Evolutionary conservation across 2,888 invertebrate genomes (phyloP).

Genomic region (Drosophila mettleri): DNA sequence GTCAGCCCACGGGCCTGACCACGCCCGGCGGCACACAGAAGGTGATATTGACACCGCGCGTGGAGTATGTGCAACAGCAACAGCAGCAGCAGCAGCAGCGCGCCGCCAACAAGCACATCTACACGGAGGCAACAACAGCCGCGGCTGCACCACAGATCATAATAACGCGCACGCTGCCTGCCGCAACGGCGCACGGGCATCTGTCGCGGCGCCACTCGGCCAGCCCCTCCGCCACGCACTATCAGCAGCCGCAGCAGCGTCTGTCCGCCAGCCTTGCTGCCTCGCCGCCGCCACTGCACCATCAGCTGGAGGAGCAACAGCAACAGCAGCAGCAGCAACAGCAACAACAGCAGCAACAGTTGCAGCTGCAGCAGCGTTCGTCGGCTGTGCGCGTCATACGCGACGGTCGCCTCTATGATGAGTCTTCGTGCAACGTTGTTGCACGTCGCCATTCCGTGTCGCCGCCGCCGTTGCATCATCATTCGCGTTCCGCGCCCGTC

Average conservation of each 20-base stretch:
- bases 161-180: conserved; percentile 78
- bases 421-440: conserved; percentile 52
- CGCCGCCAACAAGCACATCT: conserved; percentile 58
- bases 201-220: conserved; percentile 78
- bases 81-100: conserved; percentile 43
- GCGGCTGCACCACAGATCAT: conserved; percentile 79
- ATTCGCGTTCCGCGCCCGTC: conserved; percentile 77
- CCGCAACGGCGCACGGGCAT: conserved; percentile 46
- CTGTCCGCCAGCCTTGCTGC: conserved; percentile 9
- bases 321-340: conserved; percentile 36
- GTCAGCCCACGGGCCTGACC: conserved; percentile 73
- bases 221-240: conserved; percentile 76
- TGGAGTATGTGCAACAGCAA: conserved; percentile 81
- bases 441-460: conserved; percentile 74
- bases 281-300: conserved; percentile 42
- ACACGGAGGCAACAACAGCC: conserved; percentile 50
- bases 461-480: conserved; percentile 79
- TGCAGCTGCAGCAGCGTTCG: conserved; percentile 8
- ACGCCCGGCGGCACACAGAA: conserved; percentile 81
- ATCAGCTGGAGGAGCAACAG: conserved; percentile 24
- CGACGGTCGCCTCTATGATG: conserved; percentile 84
- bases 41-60: conserved; percentile 83
- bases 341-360: conserved; percentile 47
- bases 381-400: conserved; percentile 84
- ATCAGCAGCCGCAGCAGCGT: conserved; percentile 53